A percentile compares a stretch with the other conserved stretches of the same genome.
phyloP scores from a whole-genome alignment of 23 tunicate species.

The Botrylloides violaceus region DNA sequence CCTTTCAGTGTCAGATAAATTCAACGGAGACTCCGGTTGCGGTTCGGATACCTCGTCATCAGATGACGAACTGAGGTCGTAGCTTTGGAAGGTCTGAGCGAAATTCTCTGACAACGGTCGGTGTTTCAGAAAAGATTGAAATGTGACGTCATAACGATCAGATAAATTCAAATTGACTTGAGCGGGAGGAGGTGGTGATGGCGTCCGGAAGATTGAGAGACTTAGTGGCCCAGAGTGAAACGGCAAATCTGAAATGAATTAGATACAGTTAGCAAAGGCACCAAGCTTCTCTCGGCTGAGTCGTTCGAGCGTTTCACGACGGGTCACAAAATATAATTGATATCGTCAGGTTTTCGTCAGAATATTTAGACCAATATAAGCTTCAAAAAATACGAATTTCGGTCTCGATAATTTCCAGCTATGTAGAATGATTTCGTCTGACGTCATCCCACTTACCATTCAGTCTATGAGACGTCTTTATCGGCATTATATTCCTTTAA shows the following conservation, averaged over 20 bases:
- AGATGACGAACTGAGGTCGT: constrained; percentile 58
- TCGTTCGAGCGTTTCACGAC: too few species aligned
- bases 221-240: constrained; percentile 16
- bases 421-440: too few species aligned
- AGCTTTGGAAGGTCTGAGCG: background rate
- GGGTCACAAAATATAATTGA: too few species aligned
- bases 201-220: constrained; percentile 7
- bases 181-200: background rate
- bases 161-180: background rate
- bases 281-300: too few species aligned
- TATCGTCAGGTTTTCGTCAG: too few species aligned
- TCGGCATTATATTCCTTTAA: background rate
- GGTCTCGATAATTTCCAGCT: too few species aligned
- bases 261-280: too few species aligned
- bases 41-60: constrained; percentile 80
- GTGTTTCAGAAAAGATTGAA: constrained; percentile 4
- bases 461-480: background rate
- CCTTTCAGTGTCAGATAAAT: constrained; percentile 84
- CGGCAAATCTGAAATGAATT: constrained; percentile 25
- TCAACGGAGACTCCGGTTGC: constrained; percentile 43
- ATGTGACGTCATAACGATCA: background rate
- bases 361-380: too few species aligned
- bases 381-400: too few species aligned
- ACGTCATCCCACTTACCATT: background rate
- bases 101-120: constrained; percentile 21